Conservation (phyloP, 1,140 invertebrate genomes). For the Cotesia typhae region DNA sequence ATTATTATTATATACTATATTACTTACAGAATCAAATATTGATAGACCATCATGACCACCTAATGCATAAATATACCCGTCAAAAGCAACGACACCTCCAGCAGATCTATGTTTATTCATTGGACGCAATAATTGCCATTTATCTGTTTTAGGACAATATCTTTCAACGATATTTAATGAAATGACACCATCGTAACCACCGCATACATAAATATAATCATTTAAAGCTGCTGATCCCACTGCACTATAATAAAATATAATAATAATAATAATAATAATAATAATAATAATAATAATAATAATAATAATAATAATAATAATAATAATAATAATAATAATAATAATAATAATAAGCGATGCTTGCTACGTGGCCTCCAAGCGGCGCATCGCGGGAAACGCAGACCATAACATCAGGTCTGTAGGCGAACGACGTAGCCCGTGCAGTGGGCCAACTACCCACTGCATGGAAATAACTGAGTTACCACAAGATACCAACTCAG, state of each 20-base stretch:
- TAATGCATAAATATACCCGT: slow-evolving; percentile 83
- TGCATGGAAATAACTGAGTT: no score
- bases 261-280: background rate
- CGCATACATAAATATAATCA: slow-evolving; percentile 85
- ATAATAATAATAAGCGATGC: background rate
- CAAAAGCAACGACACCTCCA: slow-evolving; percentile 84
- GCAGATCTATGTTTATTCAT: slow-evolving; percentile 92
- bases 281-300: no score
- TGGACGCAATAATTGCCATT: slow-evolving; percentile 76
- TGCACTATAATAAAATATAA: slow-evolving; percentile 69
- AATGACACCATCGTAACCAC: slow-evolving; percentile 89
- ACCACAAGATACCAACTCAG: no score
- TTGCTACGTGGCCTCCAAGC: no score
- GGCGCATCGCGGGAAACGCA: no score
- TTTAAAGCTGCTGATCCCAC: slow-evolving; percentile 85
- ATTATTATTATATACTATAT: slow-evolving; percentile 32
- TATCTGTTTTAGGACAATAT: slow-evolving; percentile 79
- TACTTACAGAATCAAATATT: slow-evolving; percentile 83
- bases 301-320: background rate
- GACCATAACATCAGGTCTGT: no score
- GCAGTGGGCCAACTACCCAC: no score
- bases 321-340: background rate
- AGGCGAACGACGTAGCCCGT: no score
- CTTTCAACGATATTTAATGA: slow-evolving; percentile 87
- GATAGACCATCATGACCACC: slow-evolving; percentile 89